Evolutionary conservation across 1,140 invertebrate genomes (phyloP).

Genomic region (Drosophila erecta): DNA sequence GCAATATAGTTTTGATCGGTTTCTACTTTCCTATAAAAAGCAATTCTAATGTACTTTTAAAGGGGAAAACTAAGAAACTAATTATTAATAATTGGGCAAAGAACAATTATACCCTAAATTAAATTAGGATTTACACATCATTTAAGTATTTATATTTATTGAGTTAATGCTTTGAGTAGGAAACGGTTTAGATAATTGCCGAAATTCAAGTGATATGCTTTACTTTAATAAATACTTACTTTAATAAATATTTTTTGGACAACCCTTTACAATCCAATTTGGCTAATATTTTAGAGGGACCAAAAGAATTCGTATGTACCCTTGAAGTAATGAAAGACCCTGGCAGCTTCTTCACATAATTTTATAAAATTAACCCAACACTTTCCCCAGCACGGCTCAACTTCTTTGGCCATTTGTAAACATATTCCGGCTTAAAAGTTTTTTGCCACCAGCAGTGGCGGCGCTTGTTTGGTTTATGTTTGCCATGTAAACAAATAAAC

Average conservation of each 20-base stretch:
- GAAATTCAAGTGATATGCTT: too few species aligned
- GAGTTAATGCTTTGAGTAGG: too few species aligned
- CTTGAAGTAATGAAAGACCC: slow-evolving; percentile 20
- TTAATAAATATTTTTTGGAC: too few species aligned
- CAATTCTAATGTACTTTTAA: background rate
- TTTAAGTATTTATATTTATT: too few species aligned
- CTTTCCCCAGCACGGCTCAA: slow-evolving; percentile 8
- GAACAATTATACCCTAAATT: background rate
- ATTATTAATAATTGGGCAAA: background rate
- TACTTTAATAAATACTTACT: too few species aligned
- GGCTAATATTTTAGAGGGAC: background rate
- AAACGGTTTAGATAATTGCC: too few species aligned
- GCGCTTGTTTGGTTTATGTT: slow-evolving; percentile 77
- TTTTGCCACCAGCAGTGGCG: slow-evolving; percentile 59
- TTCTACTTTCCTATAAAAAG: too few species aligned
- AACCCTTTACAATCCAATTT: slow-evolving; percentile 10
- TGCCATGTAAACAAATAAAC: slow-evolving; percentile 71
- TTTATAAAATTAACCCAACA: slow-evolving; percentile 37
- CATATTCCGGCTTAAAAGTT: slow-evolving; percentile 37
- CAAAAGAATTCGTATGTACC: background rate
- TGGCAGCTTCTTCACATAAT: slow-evolving; percentile 4
- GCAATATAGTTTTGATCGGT: too few species aligned
- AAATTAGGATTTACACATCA: too few species aligned
- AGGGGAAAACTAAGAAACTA: background rate
- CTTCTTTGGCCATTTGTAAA: slow-evolving; percentile 35